Evolutionary conservation across 2,888 invertebrate species (phyloP), one percentile per base, ranked within the genome.

Genomic region (Electrophaes corylata): DNA sequence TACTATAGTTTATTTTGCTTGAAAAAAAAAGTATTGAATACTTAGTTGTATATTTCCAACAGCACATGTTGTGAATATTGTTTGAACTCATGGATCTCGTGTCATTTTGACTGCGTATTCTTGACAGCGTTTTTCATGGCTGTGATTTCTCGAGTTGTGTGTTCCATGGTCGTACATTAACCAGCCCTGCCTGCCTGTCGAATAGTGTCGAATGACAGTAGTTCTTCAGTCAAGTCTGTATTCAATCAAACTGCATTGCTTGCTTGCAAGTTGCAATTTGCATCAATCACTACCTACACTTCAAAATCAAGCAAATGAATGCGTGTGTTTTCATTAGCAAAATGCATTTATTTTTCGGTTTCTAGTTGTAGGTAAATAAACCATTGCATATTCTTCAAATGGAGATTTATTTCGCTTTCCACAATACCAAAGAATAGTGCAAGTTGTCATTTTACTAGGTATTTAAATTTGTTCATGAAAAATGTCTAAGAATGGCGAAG

Each of bases 401-500:
- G 91, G 90, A 83, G 81, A 76, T 76, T 81, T 79, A 73, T 68
- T 69, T 73, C 74, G 60, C 71, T 66, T 67, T 75, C 67, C 76
- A 69, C 66, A 75, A 72, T 78, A 81, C 79, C 78, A 80, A 83
- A 83, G 76, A 79, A 70, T 80, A 79, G 71, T 76, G 63, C 75
- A 76, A 74, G 75, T 72, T 69, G 67, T 76, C 39, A 54, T 43
- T 67, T 19, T 65, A 65, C 63, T 63, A 69, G 53, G 70, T 71
- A 65, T 37, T 62, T 56, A n/a, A n/a, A n/a, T n/a, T 50, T 65
- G 35, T 81, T 90, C 84, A 48, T 60, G 67, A 78, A 89, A 87
- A 93, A 95, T 95, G 95, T 95, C 95, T 92, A 95, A 94, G 89
- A 94, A 94, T 92, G 93, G 94, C 88, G 94, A 93, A 87, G 93